Evolutionary conservation across 2,888 invertebrate species (phyloP), one percentile per base, ranked within the genome.

Genomic region (Cryptocheilus praepositus): DNA sequence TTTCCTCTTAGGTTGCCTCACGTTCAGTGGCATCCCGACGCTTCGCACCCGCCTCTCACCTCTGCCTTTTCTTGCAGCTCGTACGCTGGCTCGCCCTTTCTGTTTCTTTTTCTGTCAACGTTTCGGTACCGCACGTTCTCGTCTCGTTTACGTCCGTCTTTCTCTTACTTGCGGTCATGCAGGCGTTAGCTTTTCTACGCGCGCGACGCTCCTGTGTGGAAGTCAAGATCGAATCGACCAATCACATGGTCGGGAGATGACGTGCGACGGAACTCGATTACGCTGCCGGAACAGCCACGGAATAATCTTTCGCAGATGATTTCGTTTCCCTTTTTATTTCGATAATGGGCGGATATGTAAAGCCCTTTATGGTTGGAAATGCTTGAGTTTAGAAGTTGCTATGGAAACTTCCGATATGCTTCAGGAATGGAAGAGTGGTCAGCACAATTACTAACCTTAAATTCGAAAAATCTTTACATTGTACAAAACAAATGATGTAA

Each of bases 31-130:
- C 25, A 25, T 25, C 25, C 5, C 25, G 36, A 36, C 36, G 36
- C 36, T 11, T 21, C 25, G 53, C 53, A 21, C 53, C 21, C 21
- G 11, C 15, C 53, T 53, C 21, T 53, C 25, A 15, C 53, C 53
- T 4, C 13, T 53, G 53, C 18, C 21, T 53, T 53, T 53, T 53
- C 15, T 5, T n/a, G 21, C 44, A 3, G 5, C 16, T 46, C 16
- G 3, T 15, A 19, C 53, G 16, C 19, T 22, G 15, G 13, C 28
- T 25, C 8, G 21, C 54, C n/a, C 4, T 54, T n/a, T 25, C 54
- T 25, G 1, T 28, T 16, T 28, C 36, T 5, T 8, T 15, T 3
- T 15, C 3, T 51, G 2, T 15, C 21, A 5, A 25, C 25, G 5
- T 25, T 25, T 25, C 25, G 25, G 25, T 5, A 25, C 3, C 25